Evolutionary conservation across 2,888 invertebrate species (phyloP), one percentile per base, ranked within the genome.

Genomic region (Syrista parreyssii): DNA sequence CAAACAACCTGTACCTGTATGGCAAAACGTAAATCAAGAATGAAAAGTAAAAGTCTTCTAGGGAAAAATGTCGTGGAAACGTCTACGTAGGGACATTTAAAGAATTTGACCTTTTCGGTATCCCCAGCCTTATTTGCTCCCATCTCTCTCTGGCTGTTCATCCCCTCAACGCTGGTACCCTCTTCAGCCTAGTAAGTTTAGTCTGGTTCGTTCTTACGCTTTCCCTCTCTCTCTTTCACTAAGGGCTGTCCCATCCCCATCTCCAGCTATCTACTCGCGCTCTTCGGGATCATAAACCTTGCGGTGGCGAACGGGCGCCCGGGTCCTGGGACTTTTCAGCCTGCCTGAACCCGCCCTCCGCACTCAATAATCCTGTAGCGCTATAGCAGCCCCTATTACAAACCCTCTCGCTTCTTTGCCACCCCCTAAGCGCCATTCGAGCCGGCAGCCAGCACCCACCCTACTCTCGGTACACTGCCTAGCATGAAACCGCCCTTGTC

Each of bases 321-420:
- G 82, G 86, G 89, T 88, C 89, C 88, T 88, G 88, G 89, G 90
- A 90, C 90, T 89, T 90, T 89, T 88, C 87, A 87, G 87, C 83
- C 84, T 82, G 85, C 84, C 79, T 79, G 77, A 82, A 84, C 82
- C 84, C 84, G 82, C 83, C 86, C 85, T 83, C 84, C 84, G 84
- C 86, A 87, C 89, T 86, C 87, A 85, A 89, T 89, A 89, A 89
- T 89, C 87, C 88, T 85, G 85, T 84, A 83, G 85, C 86, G 82
- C 83, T 85, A 83, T 84, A 86, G 84, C 87, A 76, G 84, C 84
- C 86, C 87, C 88, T 84, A 86, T 88, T 87, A 88, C 87, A 82
- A 80, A 79, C 81, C 83, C 84, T 79, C 78, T 72, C 80, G 82
- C 55, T 55, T 55, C 55, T 55, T 55, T 55, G 55, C 55, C 55